Conservation (phyloP, 2,113 vertebrate species). For the Pelecanus crispus region DNA sequence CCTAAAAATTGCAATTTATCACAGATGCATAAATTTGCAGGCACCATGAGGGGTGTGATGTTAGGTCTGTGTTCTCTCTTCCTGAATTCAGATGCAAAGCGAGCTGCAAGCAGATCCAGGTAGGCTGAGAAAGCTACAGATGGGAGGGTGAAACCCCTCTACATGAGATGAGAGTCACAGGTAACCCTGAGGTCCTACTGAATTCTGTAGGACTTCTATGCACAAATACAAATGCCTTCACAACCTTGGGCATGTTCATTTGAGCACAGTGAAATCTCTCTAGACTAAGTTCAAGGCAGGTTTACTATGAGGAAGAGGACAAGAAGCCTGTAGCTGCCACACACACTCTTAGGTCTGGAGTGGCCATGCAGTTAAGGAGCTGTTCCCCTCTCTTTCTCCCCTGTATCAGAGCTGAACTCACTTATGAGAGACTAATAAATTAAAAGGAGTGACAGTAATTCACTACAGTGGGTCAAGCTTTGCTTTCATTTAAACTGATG, state of each 20-base stretch:
- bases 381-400: background rate
- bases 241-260: background rate
- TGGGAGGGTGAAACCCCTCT: background rate
- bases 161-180: background rate
- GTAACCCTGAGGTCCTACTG: background rate
- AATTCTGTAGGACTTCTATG: background rate
- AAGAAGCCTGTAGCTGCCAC: background rate
- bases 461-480: background rate
- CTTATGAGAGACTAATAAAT: background rate
- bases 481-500: background rate
- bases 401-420: background rate
- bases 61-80: background rate
- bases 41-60: background rate
- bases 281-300: background rate
- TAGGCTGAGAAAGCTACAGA: background rate
- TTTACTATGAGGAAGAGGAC: background rate
- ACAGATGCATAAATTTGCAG: background rate
- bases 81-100: background rate
- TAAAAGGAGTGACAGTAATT: background rate
- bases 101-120: background rate
- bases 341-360: background rate
- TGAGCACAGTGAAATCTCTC: background rate
- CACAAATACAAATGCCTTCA: background rate
- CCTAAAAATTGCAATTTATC: background rate
- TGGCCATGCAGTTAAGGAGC: background rate